Conservation (phyloP, 1,140 invertebrate genomes). For the Colletes gigas region DNA sequence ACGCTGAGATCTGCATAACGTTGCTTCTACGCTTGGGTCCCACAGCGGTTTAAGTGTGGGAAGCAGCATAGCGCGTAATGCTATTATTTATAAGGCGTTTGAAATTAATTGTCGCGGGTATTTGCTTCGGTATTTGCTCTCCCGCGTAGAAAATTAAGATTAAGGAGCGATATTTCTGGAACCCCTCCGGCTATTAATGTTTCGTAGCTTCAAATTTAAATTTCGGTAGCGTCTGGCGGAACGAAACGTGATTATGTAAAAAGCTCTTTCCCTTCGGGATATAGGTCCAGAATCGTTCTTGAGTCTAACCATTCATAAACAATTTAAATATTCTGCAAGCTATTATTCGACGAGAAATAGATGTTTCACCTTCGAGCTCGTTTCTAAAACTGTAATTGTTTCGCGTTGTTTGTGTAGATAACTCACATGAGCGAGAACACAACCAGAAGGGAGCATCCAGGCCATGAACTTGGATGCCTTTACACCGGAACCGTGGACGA, state of each 20-base stretch:
- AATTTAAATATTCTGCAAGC: neutral
- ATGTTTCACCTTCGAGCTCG: neutral
- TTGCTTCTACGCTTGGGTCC: neutral
- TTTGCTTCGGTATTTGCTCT: too few relatives aligned
- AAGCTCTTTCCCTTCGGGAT: too few relatives aligned
- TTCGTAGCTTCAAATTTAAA: neutral
- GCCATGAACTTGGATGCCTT: slow-evolving; percentile 84
- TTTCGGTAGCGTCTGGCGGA: neutral
- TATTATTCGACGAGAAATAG: neutral
- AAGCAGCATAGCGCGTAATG: neutral
- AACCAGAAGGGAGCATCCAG: slow-evolving; percentile 78
- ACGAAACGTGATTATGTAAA: too few relatives aligned
- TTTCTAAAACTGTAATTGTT: slow-evolving; percentile 11
- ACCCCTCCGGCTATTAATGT: too few relatives aligned
- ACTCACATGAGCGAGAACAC: slow-evolving; percentile 83
- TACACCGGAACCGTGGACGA: slow-evolving; percentile 86
- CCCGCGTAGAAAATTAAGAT: too few relatives aligned
- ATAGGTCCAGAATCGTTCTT: neutral
- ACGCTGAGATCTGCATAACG: slow-evolving; percentile 5
- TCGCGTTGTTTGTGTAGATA: slow-evolving; percentile 75
- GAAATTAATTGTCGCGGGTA: neutral
- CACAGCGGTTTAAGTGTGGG: slow-evolving; percentile 7
- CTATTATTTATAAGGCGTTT: slow-evolving; percentile 4
- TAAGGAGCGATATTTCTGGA: too few relatives aligned
- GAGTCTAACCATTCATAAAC: neutral